Evolutionary conservation across 2,797 vertebrate species (phyloP), one percentile per base, ranked within the genome.

Genomic region (Schizothorax lantsangensis): DNA sequence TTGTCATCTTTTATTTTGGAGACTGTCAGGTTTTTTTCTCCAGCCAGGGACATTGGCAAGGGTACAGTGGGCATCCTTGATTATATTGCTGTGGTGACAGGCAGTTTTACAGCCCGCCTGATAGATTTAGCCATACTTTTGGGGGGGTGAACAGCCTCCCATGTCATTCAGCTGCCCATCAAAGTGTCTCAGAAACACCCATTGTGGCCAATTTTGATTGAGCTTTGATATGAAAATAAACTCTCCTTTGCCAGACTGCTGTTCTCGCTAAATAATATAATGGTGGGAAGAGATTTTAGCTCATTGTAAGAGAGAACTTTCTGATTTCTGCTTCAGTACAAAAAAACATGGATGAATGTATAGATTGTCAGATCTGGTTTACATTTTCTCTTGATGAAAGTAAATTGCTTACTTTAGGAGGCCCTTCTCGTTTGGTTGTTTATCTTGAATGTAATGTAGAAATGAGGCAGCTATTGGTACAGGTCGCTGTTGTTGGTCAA

Each of bases 21-120:
- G 12, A 45, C 74, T 77, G 54, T 64, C 74, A 62, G 14, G 68
- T 85, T 49, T 80, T 4, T 6, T 30, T 21, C 23, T 72, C 43
- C 52, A 74, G 26, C 90, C 52, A 36, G 62, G 73, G 79, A 84
- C 84, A 81, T 84, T 89, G 87, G 62, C 85, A 57, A 81, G 33
- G 40, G 83, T 66, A 78, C 36, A 83, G 77, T 78, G 59, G 69
- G 23, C 43, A 68, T 87, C 62, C 72, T 79, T 88, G 84, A 89
- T 88, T 88, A 88, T 84, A 83, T 84, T 84, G 71, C 81, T n/a
- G 68, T 72, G 52, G 77, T 88, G 85, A 88, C 85, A 78, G 87
- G 84, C 81, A 88, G 71, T 62, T 91, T 91, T 89, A 90, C 81
- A 74, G 80, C 71, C 33, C 52, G 36, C 54, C 77, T 84, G 74